These are phyloP conservation scores for Orthonevra nobilis DNA, from an alignment of 2,888 invertebrate genomes.

Conservation along the genomic window DNA sequence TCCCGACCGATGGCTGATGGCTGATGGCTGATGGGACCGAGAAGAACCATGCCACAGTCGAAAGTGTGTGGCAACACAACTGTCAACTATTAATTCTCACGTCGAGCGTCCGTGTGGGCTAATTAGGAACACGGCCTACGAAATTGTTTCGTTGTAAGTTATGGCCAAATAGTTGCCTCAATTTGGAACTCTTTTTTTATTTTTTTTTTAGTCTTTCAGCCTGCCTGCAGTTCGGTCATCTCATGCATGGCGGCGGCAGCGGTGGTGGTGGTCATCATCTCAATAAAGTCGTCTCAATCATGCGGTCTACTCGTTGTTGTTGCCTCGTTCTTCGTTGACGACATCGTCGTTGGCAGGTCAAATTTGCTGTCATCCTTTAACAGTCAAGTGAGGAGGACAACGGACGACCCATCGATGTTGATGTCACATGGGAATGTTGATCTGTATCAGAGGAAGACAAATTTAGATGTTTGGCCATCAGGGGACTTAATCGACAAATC, in stretches of 20 bases:
- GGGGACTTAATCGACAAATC: slow-evolving; percentile 72
- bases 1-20: too few relatives aligned
- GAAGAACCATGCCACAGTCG: slow-evolving; percentile 9
- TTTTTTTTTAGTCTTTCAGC: slow-evolving; percentile 13
- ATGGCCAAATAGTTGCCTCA: slow-evolving; percentile 68
- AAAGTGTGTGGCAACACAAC: slow-evolving; percentile 70
- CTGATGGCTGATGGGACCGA: background rate
- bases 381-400: slow-evolving; percentile 38
- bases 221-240: background rate
- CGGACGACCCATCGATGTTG: slow-evolving; percentile 46
- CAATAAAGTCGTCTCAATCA: slow-evolving; percentile 65
- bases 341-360: slow-evolving; percentile 53
- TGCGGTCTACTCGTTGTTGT: slow-evolving; percentile 27
- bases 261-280: slow-evolving; percentile 57
- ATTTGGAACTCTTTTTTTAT: slow-evolving; percentile 51
- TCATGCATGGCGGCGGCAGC: background rate
- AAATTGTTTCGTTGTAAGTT: slow-evolving; percentile 67
- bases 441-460: slow-evolving; percentile 67
- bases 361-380: slow-evolving; percentile 64
- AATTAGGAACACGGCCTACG: slow-evolving; percentile 70
- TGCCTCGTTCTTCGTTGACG: slow-evolving; percentile 12
- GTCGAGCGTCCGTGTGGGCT: slow-evolving; percentile 66
- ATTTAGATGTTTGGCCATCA: slow-evolving; percentile 71
- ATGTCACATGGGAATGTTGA: slow-evolving; percentile 61
- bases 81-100: slow-evolving; percentile 70